These are phyloP conservation scores for Fopius arisanus DNA, from an alignment of 1,140 invertebrate species.

Conservation along the genomic window DNA sequence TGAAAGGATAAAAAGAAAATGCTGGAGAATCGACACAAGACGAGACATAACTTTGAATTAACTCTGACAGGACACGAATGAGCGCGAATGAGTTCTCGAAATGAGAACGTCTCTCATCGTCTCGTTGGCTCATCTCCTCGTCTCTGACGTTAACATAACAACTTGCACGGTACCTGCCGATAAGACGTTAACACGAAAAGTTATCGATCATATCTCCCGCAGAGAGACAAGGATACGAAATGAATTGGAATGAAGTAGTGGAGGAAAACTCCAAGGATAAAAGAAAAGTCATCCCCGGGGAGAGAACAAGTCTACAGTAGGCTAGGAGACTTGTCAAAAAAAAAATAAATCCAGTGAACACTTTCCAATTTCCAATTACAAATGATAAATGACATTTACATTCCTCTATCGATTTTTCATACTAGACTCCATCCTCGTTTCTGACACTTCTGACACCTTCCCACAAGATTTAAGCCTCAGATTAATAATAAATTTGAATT, in stretches of 20 bases:
- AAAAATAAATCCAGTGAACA: neutral
- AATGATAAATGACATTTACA: neutral
- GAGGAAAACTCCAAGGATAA: neutral
- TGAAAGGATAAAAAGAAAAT: conserved; percentile 11
- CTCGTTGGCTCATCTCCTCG: conserved; percentile 31
- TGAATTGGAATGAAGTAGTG: neutral
- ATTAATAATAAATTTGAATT: neutral
- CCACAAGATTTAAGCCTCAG: neutral
- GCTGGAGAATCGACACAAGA: conserved; percentile 20
- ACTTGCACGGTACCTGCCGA: conserved; percentile 43
- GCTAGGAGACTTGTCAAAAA: neutral
- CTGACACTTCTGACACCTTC: neutral
- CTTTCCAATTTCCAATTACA: neutral
- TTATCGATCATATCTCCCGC: conserved; percentile 49
- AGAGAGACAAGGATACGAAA: conserved; percentile 16
- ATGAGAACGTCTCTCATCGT: conserved; percentile 4
- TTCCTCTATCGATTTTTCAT: neutral
- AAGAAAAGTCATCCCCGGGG: conserved; percentile 15
- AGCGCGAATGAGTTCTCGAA: conserved; percentile 7
- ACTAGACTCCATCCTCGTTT: neutral
- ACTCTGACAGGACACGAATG: conserved; percentile 37
- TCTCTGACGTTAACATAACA: conserved; percentile 48
- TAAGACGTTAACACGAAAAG: conserved; percentile 46
- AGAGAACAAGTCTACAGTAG: conserved; percentile 5
- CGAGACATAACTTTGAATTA: conserved; percentile 48